These are phyloP conservation scores for Trissonchulus sp. DNA, from an alignment of 2,888 invertebrate species.

Conservation along the genomic window DNA sequence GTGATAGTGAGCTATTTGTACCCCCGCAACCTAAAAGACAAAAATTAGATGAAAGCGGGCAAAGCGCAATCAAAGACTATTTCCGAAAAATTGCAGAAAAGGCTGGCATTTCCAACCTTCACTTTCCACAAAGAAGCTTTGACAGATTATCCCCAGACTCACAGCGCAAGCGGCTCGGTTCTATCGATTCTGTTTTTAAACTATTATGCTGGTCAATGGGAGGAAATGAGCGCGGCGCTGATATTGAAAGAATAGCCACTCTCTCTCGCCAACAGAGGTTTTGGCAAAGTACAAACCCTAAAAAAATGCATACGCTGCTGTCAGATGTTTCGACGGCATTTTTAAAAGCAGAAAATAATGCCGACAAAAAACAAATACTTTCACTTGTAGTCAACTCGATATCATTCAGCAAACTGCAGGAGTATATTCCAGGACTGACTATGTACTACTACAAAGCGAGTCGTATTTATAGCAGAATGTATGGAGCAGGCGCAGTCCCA, in stretches of 20 bases:
- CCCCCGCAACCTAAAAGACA: background rate
- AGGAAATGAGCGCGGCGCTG: too few relatives aligned
- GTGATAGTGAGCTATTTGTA: background rate
- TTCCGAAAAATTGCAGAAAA: background rate
- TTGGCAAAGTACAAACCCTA: background rate
- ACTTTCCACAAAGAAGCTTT: background rate
- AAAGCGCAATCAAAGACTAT: background rate
- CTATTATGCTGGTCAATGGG: background rate
- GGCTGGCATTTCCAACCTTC: background rate
- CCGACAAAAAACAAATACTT: background rate
- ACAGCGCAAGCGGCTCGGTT: background rate
- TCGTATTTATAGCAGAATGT: background rate
- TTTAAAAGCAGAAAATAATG: background rate
- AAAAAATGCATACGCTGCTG: background rate
- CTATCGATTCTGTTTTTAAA: background rate
- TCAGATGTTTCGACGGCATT: background rate
- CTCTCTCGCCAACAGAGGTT: background rate
- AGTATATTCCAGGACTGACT: background rate
- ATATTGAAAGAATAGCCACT: background rate
- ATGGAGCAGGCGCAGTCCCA: background rate
- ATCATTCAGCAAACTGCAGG: background rate
- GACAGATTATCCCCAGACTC: background rate
- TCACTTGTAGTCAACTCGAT: background rate
- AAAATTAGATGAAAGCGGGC: background rate
- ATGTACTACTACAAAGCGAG: background rate